Conservation (phyloP, 2,113 vertebrate genomes). For the Mastomys natalensis region DNA sequence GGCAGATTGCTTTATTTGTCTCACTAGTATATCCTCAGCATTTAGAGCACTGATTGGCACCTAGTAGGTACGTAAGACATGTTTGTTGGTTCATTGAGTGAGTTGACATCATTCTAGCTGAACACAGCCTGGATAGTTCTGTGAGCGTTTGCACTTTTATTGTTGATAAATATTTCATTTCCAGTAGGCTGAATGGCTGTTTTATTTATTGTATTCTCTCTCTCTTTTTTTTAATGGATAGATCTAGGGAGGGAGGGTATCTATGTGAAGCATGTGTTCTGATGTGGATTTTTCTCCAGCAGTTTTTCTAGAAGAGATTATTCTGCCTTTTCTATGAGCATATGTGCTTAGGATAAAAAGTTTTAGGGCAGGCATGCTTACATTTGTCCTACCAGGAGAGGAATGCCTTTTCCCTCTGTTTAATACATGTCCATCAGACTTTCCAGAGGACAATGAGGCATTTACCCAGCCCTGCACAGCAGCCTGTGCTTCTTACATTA, state of each 20-base stretch:
- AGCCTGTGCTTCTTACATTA: conserved; percentile 73
- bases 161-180: conserved; percentile 62
- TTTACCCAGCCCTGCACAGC: conserved; percentile 68
- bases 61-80: background rate
- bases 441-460: conserved; percentile 75
- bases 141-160: conserved; percentile 54
- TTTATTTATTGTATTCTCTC: conserved; percentile 30
- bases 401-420: conserved; percentile 76
- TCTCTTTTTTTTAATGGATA: conserved; percentile 41
- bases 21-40: background rate
- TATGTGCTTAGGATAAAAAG: conserved; percentile 72
- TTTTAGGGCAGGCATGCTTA: conserved; percentile 63
- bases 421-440: conserved; percentile 79
- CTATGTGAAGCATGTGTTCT: conserved; percentile 51
- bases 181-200: conserved; percentile 38
- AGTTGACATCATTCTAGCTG: background rate
- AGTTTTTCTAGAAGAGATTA: conserved; percentile 61
- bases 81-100: conserved; percentile 52
- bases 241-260: background rate
- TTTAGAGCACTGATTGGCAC: background rate
- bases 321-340: conserved; percentile 68
- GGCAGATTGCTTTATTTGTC: conserved; percentile 25
- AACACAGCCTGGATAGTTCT: conserved; percentile 41
- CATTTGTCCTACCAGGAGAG: conserved; percentile 31
- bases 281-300: background rate